phyloP scores from a whole-genome alignment of 2,888 invertebrate genomes.

The Bellardia pandia region DNA sequence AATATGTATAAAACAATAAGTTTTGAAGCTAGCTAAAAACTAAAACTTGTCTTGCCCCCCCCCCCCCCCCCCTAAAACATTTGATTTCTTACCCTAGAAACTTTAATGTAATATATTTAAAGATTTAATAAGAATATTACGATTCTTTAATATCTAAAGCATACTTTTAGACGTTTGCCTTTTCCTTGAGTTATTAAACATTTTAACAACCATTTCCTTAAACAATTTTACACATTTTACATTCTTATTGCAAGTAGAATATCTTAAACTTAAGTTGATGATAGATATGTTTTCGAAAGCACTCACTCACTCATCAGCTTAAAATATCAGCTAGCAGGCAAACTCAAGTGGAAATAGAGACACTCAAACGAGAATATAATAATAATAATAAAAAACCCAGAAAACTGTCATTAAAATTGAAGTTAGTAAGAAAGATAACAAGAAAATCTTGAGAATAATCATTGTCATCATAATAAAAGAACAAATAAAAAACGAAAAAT shows the following conservation, averaged over 20 bases:
- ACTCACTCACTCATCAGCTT: constrained; percentile 64
- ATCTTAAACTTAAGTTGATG: constrained; percentile 56
- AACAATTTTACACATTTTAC: background rate
- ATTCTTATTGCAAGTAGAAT: constrained; percentile 25
- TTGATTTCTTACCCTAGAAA: no score
- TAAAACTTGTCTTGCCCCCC: no score
- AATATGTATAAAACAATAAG: no score
- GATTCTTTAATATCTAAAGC: constrained; percentile 45
- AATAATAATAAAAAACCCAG: constrained; percentile 22
- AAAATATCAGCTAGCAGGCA: constrained; percentile 57
- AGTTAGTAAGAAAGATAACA: constrained; percentile 66
- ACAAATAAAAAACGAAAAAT: background rate
- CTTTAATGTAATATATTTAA: background rate
- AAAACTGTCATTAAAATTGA: constrained; percentile 72
- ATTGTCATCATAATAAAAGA: constrained; percentile 62
- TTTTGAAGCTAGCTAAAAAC: no score
- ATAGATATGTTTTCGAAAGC: constrained; percentile 67
- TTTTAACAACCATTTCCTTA: constrained; percentile 10
- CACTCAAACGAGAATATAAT: constrained; percentile 37
- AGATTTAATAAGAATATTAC: background rate
- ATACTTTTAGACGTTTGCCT: constrained; percentile 64
- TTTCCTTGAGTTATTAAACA: constrained; percentile 20
- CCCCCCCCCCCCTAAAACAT: no score
- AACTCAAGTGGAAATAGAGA: constrained; percentile 71
- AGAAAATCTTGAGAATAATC: constrained; percentile 68